Evolutionary conservation across 2,113 vertebrate species (phyloP).

Genomic region (Aepyceros melampus): DNA sequence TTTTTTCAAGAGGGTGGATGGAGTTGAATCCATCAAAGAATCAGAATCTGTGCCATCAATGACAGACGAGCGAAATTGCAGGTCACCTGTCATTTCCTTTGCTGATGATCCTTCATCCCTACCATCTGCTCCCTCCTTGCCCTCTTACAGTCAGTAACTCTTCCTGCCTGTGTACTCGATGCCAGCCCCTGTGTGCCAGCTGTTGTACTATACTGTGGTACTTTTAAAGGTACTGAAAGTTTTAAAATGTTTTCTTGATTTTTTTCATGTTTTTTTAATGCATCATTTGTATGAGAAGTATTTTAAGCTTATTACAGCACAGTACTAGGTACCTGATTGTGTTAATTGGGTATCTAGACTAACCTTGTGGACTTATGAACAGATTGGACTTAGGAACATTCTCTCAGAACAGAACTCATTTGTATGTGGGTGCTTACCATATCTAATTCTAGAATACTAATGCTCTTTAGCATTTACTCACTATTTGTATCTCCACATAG

Average conservation of each 20-base stretch:
- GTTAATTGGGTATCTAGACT: neutral
- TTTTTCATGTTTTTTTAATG: neutral
- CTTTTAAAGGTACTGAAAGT: neutral
- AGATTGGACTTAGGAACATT: neutral
- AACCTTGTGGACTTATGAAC: neutral
- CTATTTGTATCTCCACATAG: neutral
- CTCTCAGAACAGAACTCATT: neutral
- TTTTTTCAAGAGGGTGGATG: neutral
- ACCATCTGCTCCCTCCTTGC: neutral
- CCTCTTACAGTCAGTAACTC: neutral
- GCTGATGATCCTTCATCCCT: neutral
- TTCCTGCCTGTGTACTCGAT: neutral
- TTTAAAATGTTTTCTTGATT: neutral
- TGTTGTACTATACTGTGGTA: neutral
- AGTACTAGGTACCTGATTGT: neutral
- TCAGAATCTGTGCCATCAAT: neutral
- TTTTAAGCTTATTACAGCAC: neutral
- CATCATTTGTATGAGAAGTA: neutral
- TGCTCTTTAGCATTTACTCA: neutral
- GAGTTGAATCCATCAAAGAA: neutral
- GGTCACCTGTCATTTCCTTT: neutral
- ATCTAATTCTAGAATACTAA: neutral
- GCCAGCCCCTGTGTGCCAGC: neutral
- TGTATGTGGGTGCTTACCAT: neutral
- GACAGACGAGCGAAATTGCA: neutral